Evolutionary conservation across 2,113 vertebrate genomes (phyloP).

Genomic region (Naja naja): DNA sequence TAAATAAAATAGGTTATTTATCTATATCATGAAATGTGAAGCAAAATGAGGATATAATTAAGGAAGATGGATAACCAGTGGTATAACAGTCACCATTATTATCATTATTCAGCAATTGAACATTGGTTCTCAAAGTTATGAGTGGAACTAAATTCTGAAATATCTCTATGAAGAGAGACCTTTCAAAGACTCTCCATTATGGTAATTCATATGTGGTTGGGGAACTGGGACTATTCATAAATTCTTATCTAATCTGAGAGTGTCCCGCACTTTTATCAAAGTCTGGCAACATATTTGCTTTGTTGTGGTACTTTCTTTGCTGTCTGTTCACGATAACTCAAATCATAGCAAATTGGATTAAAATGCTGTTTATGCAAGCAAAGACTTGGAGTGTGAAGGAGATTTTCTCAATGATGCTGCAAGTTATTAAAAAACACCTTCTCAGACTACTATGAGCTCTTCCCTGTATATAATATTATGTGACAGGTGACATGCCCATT

Average conservation of each 20-base stretch:
- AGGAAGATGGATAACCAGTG: not conserved
- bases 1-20: not conserved
- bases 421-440: not conserved
- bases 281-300: not conserved
- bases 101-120: not conserved
- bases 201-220: not conserved
- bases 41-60: not conserved
- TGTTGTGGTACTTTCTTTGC: not conserved
- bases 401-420: not conserved
- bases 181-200: not conserved
- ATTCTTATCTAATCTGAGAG: not conserved
- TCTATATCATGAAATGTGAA: not conserved
- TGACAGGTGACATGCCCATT: not conserved
- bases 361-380: not conserved
- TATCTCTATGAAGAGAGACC: not conserved
- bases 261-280: not conserved
- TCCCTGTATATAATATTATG: not conserved
- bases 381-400: not conserved
- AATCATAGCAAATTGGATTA: not conserved
- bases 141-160: not conserved
- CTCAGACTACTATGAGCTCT: not conserved
- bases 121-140: not conserved
- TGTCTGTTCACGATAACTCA: not conserved
- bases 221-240: not conserved
- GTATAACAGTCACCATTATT: not conserved